Base-by-base conservation (phyloP, 1,140 invertebrate species). In the Rhagoletis pomonella region DNA sequence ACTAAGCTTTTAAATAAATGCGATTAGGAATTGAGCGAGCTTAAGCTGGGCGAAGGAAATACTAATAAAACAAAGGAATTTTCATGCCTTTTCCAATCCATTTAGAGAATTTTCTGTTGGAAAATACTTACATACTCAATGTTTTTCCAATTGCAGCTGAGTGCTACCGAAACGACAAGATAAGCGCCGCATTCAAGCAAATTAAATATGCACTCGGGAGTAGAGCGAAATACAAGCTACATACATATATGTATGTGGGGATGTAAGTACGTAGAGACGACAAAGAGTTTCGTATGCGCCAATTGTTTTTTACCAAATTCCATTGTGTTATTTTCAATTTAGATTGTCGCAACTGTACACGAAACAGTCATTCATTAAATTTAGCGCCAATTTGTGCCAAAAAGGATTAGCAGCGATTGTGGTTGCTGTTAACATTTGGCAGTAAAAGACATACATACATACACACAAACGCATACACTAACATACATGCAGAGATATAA, bases 301-400 rank as follows among this genome's bases (percentile, higher is more conserved):
- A 4, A 62, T 62, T 62, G 60, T 62, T 62, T 62, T n/a, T 62
- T n/a, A 14, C 60, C 60, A 62, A n/a, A 12, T 10, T 62, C n/a
- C 12, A 62, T 17, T 62, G 4, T 1, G 17, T 14, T 14, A n/a
- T 14, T 12, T 62, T 62, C 47, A 81, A 81, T 81, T 81, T 81
- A 58, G 17, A 58, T 73, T 12, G 69, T 17, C 42, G 69, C 3
- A n/a, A 14, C 47, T 55, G 73, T 12, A 4, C 47, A 81, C 10
- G 47, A 42, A 81, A 55, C n/a, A 55, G 73, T 19, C 47, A n/a
- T 81, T 81, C 73, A 81, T 55, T 81, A 81, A 81, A 81, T 81
- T 81, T 55, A 50, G 17, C 19, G 55, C 29, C 17, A 7, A 55
- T 55, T 81, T 58, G n/a, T 9, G 47, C 42, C 39, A 7, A 7